Conservation (phyloP, 2,888 invertebrate species). For the Leucophenga maculata region DNA sequence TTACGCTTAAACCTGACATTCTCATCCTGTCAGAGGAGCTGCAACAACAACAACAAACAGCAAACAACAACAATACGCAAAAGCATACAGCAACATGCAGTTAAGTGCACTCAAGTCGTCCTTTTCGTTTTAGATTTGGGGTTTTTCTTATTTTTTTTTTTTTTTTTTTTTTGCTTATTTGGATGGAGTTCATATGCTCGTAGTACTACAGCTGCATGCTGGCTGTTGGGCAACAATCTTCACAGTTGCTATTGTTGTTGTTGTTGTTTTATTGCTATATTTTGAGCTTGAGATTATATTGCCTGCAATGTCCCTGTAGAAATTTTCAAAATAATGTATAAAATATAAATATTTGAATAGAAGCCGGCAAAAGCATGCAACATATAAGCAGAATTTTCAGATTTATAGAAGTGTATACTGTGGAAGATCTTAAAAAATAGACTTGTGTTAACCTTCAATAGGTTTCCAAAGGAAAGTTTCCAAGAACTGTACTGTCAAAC, state of each 20-base stretch:
- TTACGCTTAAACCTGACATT: constrained; percentile 38
- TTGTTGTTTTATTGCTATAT: neutral
- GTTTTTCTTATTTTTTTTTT: too few relatives aligned
- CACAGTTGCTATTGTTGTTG: constrained; percentile 3
- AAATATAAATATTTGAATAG: too few relatives aligned
- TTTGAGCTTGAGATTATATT: neutral
- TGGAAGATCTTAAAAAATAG: too few relatives aligned
- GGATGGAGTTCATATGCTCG: constrained; percentile 4
- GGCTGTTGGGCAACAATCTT: constrained; percentile 5
- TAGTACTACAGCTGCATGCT: neutral
- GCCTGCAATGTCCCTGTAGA: neutral
- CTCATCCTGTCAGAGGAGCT: constrained; percentile 3
- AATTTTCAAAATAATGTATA: neutral
- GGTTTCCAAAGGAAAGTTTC: too few relatives aligned
- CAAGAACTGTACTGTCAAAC: too few relatives aligned
- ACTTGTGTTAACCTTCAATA: too few relatives aligned
- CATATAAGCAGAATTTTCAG: too few relatives aligned
- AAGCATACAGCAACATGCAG: too few relatives aligned
- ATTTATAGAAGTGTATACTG: too few relatives aligned
- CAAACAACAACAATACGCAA: too few relatives aligned
- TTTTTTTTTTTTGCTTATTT: too few relatives aligned
- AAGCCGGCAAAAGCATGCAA: too few relatives aligned
- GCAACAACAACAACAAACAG: neutral
- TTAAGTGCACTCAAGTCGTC: constrained; percentile 19
- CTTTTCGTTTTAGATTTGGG: constrained; percentile 40